phyloP scores from a whole-genome alignment of 2,797 vertebrate genomes.

The Thunnus albacares region DNA sequence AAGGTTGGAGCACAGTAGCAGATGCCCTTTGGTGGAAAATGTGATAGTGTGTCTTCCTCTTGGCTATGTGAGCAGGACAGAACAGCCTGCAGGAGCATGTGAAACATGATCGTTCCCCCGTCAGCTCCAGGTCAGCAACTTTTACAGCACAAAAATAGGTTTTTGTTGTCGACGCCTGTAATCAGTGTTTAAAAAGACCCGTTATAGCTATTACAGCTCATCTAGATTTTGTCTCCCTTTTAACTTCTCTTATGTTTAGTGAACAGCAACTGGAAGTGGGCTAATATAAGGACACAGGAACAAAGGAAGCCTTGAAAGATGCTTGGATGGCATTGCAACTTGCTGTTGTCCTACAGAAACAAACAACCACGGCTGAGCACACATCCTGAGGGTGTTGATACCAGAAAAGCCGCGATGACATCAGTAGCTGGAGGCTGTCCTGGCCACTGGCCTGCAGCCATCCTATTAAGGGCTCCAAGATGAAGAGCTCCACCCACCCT shows the following conservation, averaged over 20 bases:
- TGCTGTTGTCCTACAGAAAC: constrained; percentile 57
- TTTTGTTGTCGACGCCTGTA: constrained; percentile 66
- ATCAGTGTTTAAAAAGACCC: constrained; percentile 47
- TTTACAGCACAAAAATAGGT: constrained; percentile 71
- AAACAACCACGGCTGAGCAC: constrained; percentile 54
- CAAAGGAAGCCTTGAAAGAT: constrained; percentile 34
- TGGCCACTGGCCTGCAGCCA: constrained; percentile 65
- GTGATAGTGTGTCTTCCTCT: constrained; percentile 64
- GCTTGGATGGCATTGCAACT: constrained; percentile 18
- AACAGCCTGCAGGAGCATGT: constrained; percentile 77
- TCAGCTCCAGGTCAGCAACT: constrained; percentile 81
- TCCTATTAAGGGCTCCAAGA: constrained; percentile 56
- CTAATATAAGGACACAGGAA: constrained; percentile 40
- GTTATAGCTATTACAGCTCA: constrained; percentile 19
- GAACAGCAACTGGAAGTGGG: not conserved
- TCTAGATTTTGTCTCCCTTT: constrained; percentile 30
- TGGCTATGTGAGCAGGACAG: constrained; percentile 59
- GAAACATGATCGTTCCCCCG: constrained; percentile 83
- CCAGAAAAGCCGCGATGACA: constrained; percentile 74
- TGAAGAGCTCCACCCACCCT: constrained; percentile 54
- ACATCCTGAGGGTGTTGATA: constrained; percentile 70
- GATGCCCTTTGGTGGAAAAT: constrained; percentile 67
- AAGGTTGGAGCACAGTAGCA: constrained; percentile 55
- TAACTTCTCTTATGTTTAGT: constrained; percentile 40
- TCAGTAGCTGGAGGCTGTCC: constrained; percentile 72